Base-by-base conservation (phyloP, 1,140 invertebrate genomes). In the Trichomalopsis sarcophagae region DNA sequence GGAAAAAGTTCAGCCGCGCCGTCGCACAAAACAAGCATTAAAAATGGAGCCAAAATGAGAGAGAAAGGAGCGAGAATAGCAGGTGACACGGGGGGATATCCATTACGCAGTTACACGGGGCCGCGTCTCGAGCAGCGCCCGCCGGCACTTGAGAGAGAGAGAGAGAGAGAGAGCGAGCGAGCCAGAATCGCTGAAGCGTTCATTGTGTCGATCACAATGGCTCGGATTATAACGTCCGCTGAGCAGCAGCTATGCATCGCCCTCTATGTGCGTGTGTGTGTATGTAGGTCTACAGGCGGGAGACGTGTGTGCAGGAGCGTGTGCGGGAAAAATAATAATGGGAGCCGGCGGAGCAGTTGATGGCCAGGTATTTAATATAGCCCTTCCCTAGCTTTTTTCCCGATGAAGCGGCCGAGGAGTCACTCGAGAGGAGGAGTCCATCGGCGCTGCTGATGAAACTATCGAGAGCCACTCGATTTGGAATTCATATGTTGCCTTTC, bases 191-290 rank as follows among this genome's bases (percentile, higher is more conserved):
- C 82, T 79, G 75, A 78, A 86, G 82, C 84, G 87, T 87, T 90
- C 89, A 90, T 89, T 90, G 89, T 90, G 88, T 89, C 87, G 86
- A 87, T 89, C 87, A 90, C 89, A 90, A 90, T 90, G 82, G 87
- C 87, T 82, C 7, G 87, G 88, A 89, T 89, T 90, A 89, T 90
- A 90, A 30, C 68, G 68, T 27, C 68, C 68, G 68, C 68, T n/a
- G 68, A 71, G 68, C 68, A 71, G n/a, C 11, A 44, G 74, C 40
- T 44, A 71, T 30, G 23, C 27, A 71, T 75, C 17, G 17, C 11
- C 7, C 23, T 30, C 23, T 73, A 13, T 73, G 9, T 73, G 21
- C 2, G 21, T 30, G 9, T 23, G 66, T 23, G n/a, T 27, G 10
- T 27, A 27, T 71, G 27, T 71, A 3, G 4, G 14, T 33, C 17